phyloP scores from a whole-genome alignment of 2,797 vertebrate species.

The Helarctos malayanus region DNA sequence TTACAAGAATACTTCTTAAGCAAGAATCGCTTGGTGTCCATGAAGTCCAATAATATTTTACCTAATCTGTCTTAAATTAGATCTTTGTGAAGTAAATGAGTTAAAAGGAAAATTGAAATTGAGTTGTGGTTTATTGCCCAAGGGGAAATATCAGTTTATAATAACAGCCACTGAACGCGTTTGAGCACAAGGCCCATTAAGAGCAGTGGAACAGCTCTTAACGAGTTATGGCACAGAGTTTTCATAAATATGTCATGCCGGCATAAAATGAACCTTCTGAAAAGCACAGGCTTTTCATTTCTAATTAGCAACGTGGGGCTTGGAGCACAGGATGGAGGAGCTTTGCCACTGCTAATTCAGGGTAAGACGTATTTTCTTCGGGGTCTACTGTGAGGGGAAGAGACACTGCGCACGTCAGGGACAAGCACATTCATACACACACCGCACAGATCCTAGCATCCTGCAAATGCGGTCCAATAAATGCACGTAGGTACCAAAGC shows the following conservation, averaged over 20 bases:
- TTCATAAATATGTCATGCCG: conserved; percentile 75
- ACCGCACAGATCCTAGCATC: neutral
- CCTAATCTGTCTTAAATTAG: conserved; percentile 80
- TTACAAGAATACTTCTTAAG: conserved; percentile 26
- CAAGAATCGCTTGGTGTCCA: conserved; percentile 73
- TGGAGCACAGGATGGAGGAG: neutral
- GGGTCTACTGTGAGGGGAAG: neutral
- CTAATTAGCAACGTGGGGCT: conserved; percentile 51
- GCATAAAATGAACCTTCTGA: neutral
- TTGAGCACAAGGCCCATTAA: conserved; percentile 74
- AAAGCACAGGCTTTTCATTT: conserved; percentile 74
- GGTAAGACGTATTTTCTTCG: neutral
- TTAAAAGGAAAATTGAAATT: conserved; percentile 81
- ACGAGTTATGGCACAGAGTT: conserved; percentile 70
- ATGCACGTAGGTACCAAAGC: neutral
- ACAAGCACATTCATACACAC: neutral
- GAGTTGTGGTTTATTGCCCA: conserved; percentile 64
- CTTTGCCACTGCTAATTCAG: neutral
- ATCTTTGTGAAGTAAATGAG: conserved; percentile 77
- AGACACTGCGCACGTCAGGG: neutral
- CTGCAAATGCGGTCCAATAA: neutral
- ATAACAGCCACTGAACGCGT: conserved; percentile 67
- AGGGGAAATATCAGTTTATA: conserved; percentile 73
- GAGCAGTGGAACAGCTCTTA: conserved; percentile 61
- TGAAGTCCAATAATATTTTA: conserved; percentile 61